A percentile compares a stretch with the other conserved stretches of the same genome.
Evolutionary conservation across 2,797 vertebrate species (phyloP).

Genomic region (Characodon lateralis): DNA sequence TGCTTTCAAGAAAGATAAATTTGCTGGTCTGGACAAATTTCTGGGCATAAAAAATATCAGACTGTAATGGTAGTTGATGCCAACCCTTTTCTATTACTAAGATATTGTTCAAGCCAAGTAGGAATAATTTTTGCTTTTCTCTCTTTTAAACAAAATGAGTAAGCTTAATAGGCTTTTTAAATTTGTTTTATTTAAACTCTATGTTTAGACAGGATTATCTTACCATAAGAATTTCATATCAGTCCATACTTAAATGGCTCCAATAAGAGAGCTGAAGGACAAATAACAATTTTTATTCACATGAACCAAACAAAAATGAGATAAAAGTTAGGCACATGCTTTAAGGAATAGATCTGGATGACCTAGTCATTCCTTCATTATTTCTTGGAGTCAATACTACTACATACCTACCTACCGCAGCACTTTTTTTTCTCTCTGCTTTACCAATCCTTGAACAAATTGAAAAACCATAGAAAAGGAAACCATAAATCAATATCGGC

Average conservation of each 20-base stretch:
- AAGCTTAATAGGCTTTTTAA: slow-evolving; percentile 25
- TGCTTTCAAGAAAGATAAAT: background rate
- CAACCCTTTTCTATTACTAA: background rate
- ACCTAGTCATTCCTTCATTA: slow-evolving; percentile 8
- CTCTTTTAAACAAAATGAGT: slow-evolving; percentile 14
- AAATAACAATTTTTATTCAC: background rate
- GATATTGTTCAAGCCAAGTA: background rate
- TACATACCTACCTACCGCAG: background rate
- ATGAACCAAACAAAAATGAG: background rate
- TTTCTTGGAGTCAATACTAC: background rate
- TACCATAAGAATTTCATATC: background rate
- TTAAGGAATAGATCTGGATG: slow-evolving; percentile 20
- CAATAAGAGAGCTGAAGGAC: background rate
- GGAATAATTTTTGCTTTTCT: slow-evolving; percentile 6
- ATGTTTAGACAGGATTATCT: background rate
- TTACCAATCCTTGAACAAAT: background rate
- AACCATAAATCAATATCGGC: background rate
- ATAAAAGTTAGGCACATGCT: background rate
- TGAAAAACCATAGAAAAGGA: background rate
- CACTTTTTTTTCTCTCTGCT: background rate
- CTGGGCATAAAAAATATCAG: background rate
- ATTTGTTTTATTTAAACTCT: slow-evolving; percentile 7
- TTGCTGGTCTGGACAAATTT: background rate
- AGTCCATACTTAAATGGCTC: background rate
- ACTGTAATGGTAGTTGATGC: background rate